Conservation (phyloP, 2,113 vertebrate species). For the Dipodomys ordii region DNA sequence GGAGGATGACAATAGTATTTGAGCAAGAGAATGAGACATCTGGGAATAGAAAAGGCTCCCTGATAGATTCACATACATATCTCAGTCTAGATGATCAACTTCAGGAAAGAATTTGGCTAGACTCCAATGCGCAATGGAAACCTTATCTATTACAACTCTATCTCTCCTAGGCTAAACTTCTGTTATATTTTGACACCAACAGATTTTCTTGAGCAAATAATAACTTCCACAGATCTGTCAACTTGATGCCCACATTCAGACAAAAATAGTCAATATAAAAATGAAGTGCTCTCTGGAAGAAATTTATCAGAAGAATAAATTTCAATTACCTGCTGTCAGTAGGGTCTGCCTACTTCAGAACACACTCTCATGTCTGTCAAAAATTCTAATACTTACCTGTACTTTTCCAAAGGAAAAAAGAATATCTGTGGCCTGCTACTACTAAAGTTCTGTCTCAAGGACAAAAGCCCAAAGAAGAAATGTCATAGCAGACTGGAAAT, state of each 20-base stretch:
- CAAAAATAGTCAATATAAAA: constrained; percentile 47
- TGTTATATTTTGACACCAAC: constrained; percentile 40
- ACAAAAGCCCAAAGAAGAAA: background rate
- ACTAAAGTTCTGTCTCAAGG: background rate
- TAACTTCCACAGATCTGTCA: constrained; percentile 30
- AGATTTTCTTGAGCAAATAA: constrained; percentile 69
- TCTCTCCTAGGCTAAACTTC: background rate
- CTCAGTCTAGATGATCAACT: background rate
- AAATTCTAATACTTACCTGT: background rate
- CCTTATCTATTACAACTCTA: background rate
- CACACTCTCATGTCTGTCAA: background rate
- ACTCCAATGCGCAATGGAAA: background rate
- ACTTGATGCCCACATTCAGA: constrained; percentile 17
- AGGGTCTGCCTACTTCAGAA: background rate
- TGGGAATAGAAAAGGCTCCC: background rate
- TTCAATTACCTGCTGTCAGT: background rate
- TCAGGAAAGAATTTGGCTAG: constrained; percentile 23
- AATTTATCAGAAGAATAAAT: constrained; percentile 39
- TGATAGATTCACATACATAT: background rate
- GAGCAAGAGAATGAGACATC: constrained; percentile 27
- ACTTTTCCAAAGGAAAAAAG: background rate
- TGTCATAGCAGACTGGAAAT: background rate
- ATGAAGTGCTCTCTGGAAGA: background rate
- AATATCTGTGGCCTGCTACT: background rate
- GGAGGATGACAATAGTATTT: background rate